Conservation (phyloP, 1,140 invertebrate species). For the Penaeus chinensis region DNA sequence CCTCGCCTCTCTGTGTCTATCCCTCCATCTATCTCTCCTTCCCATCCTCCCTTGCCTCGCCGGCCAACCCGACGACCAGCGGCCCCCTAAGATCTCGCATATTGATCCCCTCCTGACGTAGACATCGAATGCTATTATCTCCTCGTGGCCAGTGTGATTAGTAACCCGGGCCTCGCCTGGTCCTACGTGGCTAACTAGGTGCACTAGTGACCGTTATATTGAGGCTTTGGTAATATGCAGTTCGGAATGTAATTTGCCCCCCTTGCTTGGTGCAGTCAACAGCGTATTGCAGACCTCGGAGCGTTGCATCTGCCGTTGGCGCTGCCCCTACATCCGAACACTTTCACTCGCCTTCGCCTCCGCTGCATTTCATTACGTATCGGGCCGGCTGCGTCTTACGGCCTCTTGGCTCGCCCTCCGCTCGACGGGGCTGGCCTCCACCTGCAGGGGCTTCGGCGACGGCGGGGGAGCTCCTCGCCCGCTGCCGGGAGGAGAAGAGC, state of each 20-base stretch:
- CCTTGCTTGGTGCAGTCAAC: conserved; percentile 60
- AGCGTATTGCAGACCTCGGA: conserved; percentile 58
- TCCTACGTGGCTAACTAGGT: conserved; percentile 44
- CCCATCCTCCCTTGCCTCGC: not conserved
- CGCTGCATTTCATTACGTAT: not conserved
- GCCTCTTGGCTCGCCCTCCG: too few relatives aligned
- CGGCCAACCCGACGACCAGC: not conserved
- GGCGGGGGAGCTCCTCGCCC: too few relatives aligned
- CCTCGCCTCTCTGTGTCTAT: too few relatives aligned
- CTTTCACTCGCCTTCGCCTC: conserved; percentile 46
- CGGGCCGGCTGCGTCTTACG: too few relatives aligned
- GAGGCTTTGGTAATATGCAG: conserved; percentile 58
- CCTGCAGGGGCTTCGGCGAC: too few relatives aligned
- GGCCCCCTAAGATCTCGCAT: not conserved
- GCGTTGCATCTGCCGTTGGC: conserved; percentile 49
- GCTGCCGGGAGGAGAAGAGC: too few relatives aligned
- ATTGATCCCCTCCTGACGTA: conserved; percentile 1
- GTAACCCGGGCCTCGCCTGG: conserved; percentile 34
- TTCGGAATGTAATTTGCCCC: conserved; percentile 60
- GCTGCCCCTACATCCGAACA: not conserved
- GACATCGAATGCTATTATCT: not conserved
- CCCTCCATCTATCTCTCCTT: not conserved
- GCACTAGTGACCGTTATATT: conserved; percentile 58
- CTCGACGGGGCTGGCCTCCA: too few relatives aligned
- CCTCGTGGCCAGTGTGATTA: conserved; percentile 17